Evolutionary conservation across 2,888 invertebrate species (phyloP), one percentile per base, ranked within the genome.

Genomic region (Mythimna ferrago): DNA sequence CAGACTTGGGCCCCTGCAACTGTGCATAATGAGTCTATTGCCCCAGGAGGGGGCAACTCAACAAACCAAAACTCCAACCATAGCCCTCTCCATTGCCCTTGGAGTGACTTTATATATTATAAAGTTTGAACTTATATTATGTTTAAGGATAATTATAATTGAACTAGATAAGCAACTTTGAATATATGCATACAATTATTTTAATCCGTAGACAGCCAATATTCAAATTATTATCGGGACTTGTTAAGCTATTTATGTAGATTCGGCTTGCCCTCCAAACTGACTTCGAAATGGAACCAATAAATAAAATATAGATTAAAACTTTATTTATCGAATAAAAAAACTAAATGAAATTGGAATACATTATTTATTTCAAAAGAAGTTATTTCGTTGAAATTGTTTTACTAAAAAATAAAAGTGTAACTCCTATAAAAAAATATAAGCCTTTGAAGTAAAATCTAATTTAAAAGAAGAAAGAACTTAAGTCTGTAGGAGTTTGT

Each of bases 401-500:
- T 57, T 80, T 26, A n/a, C 16, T 61, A 19, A 54, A 19, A 54
- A 57, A 74, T 44, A 66, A 48, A 75, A 80, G 19, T 64, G 54
- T 35, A 19, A 51, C 6, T 9, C 19, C 7, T 38, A 62, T 57
- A 51, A 66, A 74, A 74, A 63, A 5, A 71, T 48, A 53, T 32
- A 66, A 58, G 19, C 67, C 71, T 81, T 79, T 79, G 74, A 80
- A 70, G 51, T 64, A 44, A 72, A 80, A 74, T 67, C 61, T 62
- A 76, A 76, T 84, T 84, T 80, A 63, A 79, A 73, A 76, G 54
- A 76, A 76, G 58, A 79, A 73, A 76, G 61, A 76, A 76, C 54
- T 73, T 66, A 70, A 75, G 64, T 73, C 68, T 26, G 32, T 26
- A 38, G 70, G 57, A 84, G 66, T 72, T 56, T 72, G 76, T 82